A percentile compares a stretch with the other conserved stretches of the same genome.
Evolutionary conservation across 2,797 vertebrate species (phyloP).

Genomic region (Chelon auratus): DNA sequence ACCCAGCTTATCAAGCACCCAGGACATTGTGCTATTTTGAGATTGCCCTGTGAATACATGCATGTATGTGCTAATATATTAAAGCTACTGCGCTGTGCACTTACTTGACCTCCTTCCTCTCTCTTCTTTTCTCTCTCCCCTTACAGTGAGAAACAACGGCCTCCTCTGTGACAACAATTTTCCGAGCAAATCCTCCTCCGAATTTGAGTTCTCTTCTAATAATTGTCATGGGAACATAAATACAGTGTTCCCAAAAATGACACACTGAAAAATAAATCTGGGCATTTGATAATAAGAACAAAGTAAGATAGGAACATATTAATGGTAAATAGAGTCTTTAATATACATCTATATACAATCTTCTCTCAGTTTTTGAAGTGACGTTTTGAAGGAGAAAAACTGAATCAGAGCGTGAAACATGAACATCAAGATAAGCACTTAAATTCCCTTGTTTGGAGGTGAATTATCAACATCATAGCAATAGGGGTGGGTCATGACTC

Average conservation of each 20-base stretch:
- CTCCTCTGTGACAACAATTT: conserved; percentile 57
- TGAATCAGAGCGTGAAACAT: conserved; percentile 58
- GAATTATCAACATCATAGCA: conserved; percentile 77
- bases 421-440: conserved; percentile 71
- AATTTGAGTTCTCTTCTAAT: conserved; percentile 48
- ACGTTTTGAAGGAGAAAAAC: conserved; percentile 54
- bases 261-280: conserved; percentile 53
- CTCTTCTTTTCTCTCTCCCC: conserved; percentile 55
- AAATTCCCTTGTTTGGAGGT: conserved; percentile 70
- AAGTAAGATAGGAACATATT: conserved; percentile 69
- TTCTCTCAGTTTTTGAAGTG: conserved; percentile 51
- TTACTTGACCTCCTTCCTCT: conserved; percentile 71
- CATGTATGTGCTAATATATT: conserved; percentile 56
- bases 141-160: conserved; percentile 71
- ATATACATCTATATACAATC: conserved; percentile 36
- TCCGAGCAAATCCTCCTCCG: conserved; percentile 44
- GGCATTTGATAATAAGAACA: conserved; percentile 52
- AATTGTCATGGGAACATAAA: conserved; percentile 72
- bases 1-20: conserved; percentile 27
- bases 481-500: conserved; percentile 89
- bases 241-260: conserved; percentile 57
- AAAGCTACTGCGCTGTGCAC: conserved; percentile 63
- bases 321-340: conserved; percentile 52
- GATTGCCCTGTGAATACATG: conserved; percentile 39
- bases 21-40: conserved; percentile 39